phyloP scores from a whole-genome alignment of 2,888 invertebrate genomes.

The Stenichneumon culpator region DNA sequence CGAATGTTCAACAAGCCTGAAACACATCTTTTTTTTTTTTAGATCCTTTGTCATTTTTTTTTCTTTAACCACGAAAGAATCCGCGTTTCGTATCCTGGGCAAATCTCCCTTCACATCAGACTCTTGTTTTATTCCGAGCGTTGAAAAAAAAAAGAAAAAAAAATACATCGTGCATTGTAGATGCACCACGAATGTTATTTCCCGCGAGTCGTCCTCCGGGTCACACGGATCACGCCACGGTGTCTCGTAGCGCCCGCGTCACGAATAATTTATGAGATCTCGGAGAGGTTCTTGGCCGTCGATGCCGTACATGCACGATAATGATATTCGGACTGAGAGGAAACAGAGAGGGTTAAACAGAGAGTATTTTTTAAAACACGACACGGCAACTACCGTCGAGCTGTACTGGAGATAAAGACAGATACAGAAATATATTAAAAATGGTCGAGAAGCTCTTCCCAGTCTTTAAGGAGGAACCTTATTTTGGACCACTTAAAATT shows the following conservation, averaged over 20 bases:
- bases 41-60: neutral
- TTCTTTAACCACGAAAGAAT: conserved; percentile 1
- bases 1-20: too few relatives aligned
- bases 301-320: conserved; percentile 46
- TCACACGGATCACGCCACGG: conserved; percentile 47
- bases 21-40: neutral
- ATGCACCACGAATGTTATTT: conserved; percentile 15
- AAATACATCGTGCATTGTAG: neutral
- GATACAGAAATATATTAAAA: conserved; percentile 21
- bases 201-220: conserved; percentile 38
- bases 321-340: conserved; percentile 61
- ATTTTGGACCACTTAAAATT: conserved; percentile 65
- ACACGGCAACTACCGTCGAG: conserved; percentile 42
- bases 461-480: conserved; percentile 29
- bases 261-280: conserved; percentile 68
- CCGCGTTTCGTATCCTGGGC: neutral
- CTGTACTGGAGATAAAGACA: conserved; percentile 43
- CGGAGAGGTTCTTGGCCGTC: conserved; percentile 8
- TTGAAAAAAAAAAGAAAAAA: neutral
- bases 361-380: conserved; percentile 53
- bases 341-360: neutral
- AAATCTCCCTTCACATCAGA: neutral
- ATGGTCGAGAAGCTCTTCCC: conserved; percentile 29
- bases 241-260: conserved; percentile 38
- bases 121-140: neutral